A percentile compares a stretch with the other conserved stretches of the same genome.
These are phyloP conservation scores for Ifrita kowaldi DNA, from an alignment of 2,113 vertebrate genomes.

Conservation along the genomic window DNA sequence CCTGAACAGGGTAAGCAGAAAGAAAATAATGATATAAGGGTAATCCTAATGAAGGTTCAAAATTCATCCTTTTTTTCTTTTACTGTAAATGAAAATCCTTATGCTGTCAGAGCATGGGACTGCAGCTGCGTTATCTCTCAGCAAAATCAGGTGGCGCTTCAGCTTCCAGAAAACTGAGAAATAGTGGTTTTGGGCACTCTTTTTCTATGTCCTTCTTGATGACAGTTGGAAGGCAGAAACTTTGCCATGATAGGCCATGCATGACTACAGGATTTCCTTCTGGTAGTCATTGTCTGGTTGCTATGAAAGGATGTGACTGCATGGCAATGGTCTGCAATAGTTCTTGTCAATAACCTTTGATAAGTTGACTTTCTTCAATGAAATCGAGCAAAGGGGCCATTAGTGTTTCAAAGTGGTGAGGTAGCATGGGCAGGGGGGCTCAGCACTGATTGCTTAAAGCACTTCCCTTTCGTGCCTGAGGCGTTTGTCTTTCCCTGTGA, in stretches of 20 bases:
- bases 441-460: neutral
- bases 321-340: neutral
- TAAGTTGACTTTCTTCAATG: neutral
- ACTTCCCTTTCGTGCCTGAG: neutral
- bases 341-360: neutral
- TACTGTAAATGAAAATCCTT: neutral
- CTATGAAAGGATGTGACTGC: neutral
- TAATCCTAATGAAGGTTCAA: neutral
- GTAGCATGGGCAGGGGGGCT: neutral
- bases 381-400: neutral
- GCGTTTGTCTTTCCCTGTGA: rapidly evolving
- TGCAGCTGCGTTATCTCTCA: neutral
- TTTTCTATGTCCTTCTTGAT: neutral
- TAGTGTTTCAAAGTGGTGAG: neutral
- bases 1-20: neutral
- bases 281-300: neutral
- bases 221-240: neutral
- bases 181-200: neutral
- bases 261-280: neutral
- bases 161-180: neutral
- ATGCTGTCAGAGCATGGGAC: neutral
- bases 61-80: neutral
- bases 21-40: neutral
- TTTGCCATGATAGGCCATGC: neutral
- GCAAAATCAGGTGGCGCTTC: neutral